These are phyloP conservation scores for Vipera ursinii DNA, from an alignment of 2,797 vertebrate species.

Conservation along the genomic window DNA sequence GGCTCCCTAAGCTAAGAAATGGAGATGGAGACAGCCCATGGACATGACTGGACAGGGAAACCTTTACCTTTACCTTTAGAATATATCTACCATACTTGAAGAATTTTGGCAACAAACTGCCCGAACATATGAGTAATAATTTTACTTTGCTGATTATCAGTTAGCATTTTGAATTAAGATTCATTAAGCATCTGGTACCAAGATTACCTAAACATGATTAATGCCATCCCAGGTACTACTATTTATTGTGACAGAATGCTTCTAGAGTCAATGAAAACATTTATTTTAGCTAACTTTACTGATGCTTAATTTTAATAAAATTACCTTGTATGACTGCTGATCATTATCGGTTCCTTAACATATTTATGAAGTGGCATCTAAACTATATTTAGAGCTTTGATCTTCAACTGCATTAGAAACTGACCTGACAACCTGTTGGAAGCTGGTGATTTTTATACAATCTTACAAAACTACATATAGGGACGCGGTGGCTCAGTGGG, in stretches of 20 bases:
- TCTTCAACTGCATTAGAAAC: conserved; percentile 52
- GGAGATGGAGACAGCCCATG: neutral
- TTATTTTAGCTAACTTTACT: conserved; percentile 58
- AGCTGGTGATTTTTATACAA: conserved; percentile 44
- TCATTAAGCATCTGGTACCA: conserved; percentile 55
- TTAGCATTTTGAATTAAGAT: conserved; percentile 45
- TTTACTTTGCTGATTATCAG: conserved; percentile 41
- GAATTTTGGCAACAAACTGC: conserved; percentile 38
- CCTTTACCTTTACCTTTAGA: neutral
- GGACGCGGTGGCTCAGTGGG: too few species aligned
- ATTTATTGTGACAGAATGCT: conserved; percentile 54
- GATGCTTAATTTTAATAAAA: conserved; percentile 67
- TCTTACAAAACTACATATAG: conserved; percentile 13
- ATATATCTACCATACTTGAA: neutral
- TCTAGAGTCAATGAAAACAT: conserved; percentile 51
- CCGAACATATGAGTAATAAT: conserved; percentile 34
- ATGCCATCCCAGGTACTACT: conserved; percentile 49
- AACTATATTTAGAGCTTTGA: conserved; percentile 58
- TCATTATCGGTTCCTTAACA: conserved; percentile 55
- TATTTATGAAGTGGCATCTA: conserved; percentile 62
- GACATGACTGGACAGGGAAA: neutral
- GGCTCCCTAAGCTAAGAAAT: neutral
- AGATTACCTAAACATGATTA: conserved; percentile 57
- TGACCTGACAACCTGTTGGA: conserved; percentile 50
- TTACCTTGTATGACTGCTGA: conserved; percentile 60